These are phyloP conservation scores for Nasonia giraulti DNA, from an alignment of 1,140 invertebrate genomes.

Conservation along the genomic window DNA sequence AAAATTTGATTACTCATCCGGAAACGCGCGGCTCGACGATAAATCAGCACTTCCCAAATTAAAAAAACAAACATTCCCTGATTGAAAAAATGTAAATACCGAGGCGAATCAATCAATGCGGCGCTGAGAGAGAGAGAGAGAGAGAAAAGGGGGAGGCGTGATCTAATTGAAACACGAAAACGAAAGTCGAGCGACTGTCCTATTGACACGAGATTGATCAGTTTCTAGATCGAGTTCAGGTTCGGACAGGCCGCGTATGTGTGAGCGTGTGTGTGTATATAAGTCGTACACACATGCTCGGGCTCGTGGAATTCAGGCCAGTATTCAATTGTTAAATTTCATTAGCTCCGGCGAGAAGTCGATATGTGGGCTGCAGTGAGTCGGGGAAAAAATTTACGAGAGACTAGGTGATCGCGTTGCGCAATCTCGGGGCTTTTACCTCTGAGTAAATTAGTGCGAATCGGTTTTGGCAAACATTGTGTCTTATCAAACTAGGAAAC, in stretches of 20 bases:
- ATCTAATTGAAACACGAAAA: slow-evolving; percentile 45
- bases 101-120: slow-evolving; percentile 27
- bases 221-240: slow-evolving; percentile 42
- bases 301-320: slow-evolving; percentile 31
- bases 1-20: slow-evolving; percentile 11
- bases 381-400: neutral
- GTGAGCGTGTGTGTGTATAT: neutral
- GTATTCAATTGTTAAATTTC: slow-evolving; percentile 42
- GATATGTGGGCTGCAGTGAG: neutral
- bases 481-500: no score
- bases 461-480: no score
- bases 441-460: neutral
- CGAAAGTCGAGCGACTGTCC: slow-evolving; percentile 34
- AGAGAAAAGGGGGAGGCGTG: neutral
- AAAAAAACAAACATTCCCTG: slow-evolving; percentile 11
- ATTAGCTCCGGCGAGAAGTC: neutral
- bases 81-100: slow-evolving; percentile 17
- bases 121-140: neutral
- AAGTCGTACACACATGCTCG: neutral
- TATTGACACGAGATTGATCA: slow-evolving; percentile 29
- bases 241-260: neutral
- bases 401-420: neutral
- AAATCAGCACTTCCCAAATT: neutral
- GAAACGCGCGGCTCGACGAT: neutral
- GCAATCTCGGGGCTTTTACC: neutral